A percentile compares a stretch with the other conserved stretches of the same genome.
Conservation (phyloP, 2,113 vertebrate genomes). For the Grammomys dolichurus region DNA sequence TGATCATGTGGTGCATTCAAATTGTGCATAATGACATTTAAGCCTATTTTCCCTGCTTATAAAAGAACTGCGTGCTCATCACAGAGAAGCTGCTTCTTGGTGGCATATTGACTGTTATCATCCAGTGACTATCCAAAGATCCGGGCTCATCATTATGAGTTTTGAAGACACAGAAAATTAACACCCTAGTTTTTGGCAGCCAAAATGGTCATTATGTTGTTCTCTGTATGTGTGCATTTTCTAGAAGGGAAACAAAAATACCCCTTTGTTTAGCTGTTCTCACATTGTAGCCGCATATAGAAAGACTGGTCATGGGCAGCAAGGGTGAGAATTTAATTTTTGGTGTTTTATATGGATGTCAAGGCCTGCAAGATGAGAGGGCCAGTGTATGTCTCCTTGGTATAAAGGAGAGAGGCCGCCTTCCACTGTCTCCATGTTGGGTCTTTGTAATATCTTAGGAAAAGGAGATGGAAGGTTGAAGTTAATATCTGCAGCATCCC, state of each 20-base stretch:
- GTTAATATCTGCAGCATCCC: neutral
- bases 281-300: neutral
- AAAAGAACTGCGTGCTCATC: constrained; percentile 64
- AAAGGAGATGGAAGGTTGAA: no score
- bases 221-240: neutral
- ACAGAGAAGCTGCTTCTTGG: constrained; percentile 33
- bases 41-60: constrained; percentile 39
- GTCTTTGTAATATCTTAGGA: no score
- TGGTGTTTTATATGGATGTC: neutral
- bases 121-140: constrained; percentile 48
- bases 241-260: neutral
- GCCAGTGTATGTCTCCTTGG: rapidly evolving
- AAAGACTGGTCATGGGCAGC: neutral
- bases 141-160: constrained; percentile 37
- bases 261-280: neutral
- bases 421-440: neutral
- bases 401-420: neutral
- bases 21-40: constrained; percentile 27
- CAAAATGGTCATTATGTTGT: constrained; percentile 41
- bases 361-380: neutral
- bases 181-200: constrained; percentile 45
- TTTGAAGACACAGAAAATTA: constrained; percentile 62
- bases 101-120: neutral
- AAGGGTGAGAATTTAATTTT: neutral
- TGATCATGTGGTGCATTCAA: constrained; percentile 35